Base-by-base conservation (phyloP, 2,797 vertebrate species). In the Threskiornis aethiopicus region DNA sequence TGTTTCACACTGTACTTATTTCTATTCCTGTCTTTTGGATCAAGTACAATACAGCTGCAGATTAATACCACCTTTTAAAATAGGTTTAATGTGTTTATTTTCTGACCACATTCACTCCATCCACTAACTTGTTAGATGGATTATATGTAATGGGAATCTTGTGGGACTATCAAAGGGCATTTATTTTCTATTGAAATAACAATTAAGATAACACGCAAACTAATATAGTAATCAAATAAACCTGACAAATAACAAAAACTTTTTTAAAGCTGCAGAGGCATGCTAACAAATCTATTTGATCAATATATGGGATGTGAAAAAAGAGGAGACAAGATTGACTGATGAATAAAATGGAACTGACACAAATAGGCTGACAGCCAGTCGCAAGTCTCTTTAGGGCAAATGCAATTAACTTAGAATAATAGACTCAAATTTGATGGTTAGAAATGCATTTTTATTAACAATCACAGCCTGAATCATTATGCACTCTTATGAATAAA, bases 381-480 rank as follows among this genome's bases (percentile, higher is more conserved):
- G 98, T 98, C 96, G 94, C 97, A 97, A 98, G 98, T 98, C 98
- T 98, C 98, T 98, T 98, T 98, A 98, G 98, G 98, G 98, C 98
- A 98, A 98, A 98, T 98, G 98, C 98, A 98, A 98, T 98, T 98
- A 98, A 98, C 98, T 98, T 98, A 98, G 98, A 98, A 98, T 98
- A 98, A 98, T 98, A 98, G 98, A 98, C 97, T 98, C 97, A 98
- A 98, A 98, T 98, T 96, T 98, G 98, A 98, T 98, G 98, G 98
- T 98, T 98, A 98, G 97, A 98, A 98, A 98, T 98, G 98, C 98
- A 97, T 98, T 98, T 98, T 98, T 98, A 98, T 98, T 98, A 98
- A 98, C 97, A 98, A 98, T 98, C 98, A 97, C 97, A 96, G 97
- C 70, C 96, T 97, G 97, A 98, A 97, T 98, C 97, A 98, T 98